Percentiles rank a stretch among this genome's conserved stretches.
Conservation (phyloP, 2,888 invertebrate genomes). For the Hirtodrosophila cameraria region DNA sequence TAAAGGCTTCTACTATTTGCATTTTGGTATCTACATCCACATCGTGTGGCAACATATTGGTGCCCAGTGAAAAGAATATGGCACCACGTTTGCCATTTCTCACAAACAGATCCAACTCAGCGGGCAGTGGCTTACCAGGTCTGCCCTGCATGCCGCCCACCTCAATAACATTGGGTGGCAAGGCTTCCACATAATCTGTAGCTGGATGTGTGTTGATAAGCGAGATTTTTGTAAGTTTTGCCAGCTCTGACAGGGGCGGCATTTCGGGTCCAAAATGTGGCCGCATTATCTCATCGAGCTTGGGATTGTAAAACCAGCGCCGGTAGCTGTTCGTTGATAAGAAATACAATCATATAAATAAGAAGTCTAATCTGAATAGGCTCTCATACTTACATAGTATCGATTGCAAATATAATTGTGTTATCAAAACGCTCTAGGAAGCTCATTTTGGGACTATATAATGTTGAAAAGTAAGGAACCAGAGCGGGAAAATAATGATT, state of each 20-base stretch:
- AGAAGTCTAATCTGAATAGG: neutral
- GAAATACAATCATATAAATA: neutral
- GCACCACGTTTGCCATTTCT: constrained; percentile 68
- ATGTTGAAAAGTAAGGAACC: constrained; percentile 55
- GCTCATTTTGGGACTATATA: constrained; percentile 59
- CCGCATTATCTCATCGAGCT: constrained; percentile 52
- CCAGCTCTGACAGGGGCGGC: constrained; percentile 53
- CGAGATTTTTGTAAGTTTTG: constrained; percentile 55
- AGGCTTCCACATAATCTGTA: constrained; percentile 68
- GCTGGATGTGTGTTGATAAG: constrained; percentile 78
- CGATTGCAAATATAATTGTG: constrained; percentile 51
- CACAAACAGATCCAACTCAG: constrained; percentile 72
- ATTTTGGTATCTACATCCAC: constrained; percentile 39
- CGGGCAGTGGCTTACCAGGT: constrained; percentile 61
- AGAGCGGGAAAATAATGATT: constrained; percentile 70
- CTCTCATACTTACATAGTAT: constrained; percentile 48
- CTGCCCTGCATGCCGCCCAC: constrained; percentile 81
- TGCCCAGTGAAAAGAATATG: constrained; percentile 79
- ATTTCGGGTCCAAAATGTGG: constrained; percentile 42
- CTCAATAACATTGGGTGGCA: constrained; percentile 78
- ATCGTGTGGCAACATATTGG: constrained; percentile 49
- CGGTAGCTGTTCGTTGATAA: constrained; percentile 42
- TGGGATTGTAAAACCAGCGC: constrained; percentile 43
- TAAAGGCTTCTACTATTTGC: constrained; percentile 70
- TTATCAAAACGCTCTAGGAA: constrained; percentile 66